Evolutionary conservation across 2,797 vertebrate genomes (phyloP).

Genomic region (Malurus leucopterus): DNA sequence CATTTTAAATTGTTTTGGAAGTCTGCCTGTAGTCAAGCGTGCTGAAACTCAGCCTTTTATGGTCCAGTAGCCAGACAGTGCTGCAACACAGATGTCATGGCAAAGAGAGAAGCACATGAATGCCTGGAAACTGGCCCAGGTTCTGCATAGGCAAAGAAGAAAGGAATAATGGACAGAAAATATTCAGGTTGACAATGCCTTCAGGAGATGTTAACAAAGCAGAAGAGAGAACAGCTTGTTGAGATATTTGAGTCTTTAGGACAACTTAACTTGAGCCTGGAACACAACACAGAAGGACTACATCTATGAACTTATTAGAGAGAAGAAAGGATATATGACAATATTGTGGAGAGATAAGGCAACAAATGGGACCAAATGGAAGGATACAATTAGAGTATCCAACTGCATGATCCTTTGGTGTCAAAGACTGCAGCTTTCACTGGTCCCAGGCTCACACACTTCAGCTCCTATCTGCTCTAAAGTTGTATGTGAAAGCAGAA

Average conservation of each 20-base stretch:
- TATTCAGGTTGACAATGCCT: not conserved
- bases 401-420: not conserved
- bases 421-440: not conserved
- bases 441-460: not conserved
- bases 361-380: not conserved
- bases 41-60: not conserved
- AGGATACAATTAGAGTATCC: not conserved
- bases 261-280: not conserved
- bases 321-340: not conserved
- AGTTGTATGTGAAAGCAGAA: not conserved
- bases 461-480: not conserved
- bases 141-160: not conserved
- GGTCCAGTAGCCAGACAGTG: not conserved
- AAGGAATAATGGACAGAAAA: not conserved
- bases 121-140: not conserved
- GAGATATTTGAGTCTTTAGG: not conserved
- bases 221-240: not conserved
- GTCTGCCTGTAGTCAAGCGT: not conserved
- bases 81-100: not conserved
- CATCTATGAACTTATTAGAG: not conserved
- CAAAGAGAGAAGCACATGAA: not conserved
- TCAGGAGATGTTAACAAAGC: not conserved
- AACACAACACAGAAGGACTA: not conserved
- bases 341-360: not conserved
- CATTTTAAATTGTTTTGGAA: not conserved